Base-by-base conservation (phyloP, 2,888 invertebrate species). In the Drosophila vallismaia region DNA sequence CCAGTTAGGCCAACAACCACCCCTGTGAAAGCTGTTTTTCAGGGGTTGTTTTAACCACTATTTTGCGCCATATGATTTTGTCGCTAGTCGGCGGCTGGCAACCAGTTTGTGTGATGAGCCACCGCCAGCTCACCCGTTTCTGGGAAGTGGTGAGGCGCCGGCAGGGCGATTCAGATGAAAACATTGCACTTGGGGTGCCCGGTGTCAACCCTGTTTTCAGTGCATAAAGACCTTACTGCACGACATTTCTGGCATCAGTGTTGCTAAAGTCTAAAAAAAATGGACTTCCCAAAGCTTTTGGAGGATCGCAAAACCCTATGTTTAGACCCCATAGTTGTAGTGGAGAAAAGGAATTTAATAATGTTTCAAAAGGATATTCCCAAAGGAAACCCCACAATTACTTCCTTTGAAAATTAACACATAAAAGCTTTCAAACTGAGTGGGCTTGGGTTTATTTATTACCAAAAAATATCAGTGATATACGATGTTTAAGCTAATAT, bases 1-100 rank as follows among this genome's bases (percentile, higher is more conserved):
- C 26, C 42, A 38, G 5, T 4, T 12, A 12, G 5, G 31, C 31
- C 19, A 50, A 24, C 10, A 42, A 19, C 72, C 77, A 84, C 86
- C 81, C 81, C 73, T 76, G 78, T 28, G 68, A 85, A 86, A 78
- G 83, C 87, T 76, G 57, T 29, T 33, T 29, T 33, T 51, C 40
- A 44, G 59, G 44, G 79, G 79, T 81, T 84, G 44, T 51, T 49
- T 71, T 56, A 71, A 73, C 73, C 73, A 56, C 68, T 73, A 67
- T 68, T 73, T 26, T 33, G 19, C 19, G 9, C 52, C 53, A 60
- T 53, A 57, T 69, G 50, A 50, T 71, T 50, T 19, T 10, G 24
- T 14, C 19, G 9, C 36, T 46, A 1, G 29, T 38, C 38, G 38
- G 40, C 44, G 19, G 24, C 26, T 54, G 64, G 46, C 36, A 66